These are phyloP conservation scores for Beroe ovata DNA, from an alignment of 37 sponge, comb jelly and placozoan genomes.

Conservation along the genomic window DNA sequence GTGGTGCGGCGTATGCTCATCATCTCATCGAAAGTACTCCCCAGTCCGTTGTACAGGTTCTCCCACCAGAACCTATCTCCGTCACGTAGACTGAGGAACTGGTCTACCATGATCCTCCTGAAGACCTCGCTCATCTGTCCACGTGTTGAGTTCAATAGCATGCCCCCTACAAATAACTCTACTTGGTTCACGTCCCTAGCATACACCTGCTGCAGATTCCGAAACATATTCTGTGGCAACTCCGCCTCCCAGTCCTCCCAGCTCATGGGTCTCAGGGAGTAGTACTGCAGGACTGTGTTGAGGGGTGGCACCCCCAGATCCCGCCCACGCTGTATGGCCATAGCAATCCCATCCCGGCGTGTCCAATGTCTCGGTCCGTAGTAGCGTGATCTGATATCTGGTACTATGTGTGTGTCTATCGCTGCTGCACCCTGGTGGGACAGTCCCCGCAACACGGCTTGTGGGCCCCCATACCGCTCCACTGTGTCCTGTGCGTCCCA, in stretches of 20 bases:
- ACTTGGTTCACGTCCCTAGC: neutral
- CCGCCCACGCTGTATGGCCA: constrained; percentile 89
- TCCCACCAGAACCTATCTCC: constrained; percentile 94
- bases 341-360: constrained; percentile 93
- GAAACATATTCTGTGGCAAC: neutral
- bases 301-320: constrained; percentile 94
- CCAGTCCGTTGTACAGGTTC: constrained; percentile 72
- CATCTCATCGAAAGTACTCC: constrained; percentile 77
- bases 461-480: constrained; percentile 64
- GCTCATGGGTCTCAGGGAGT: constrained; percentile 69
- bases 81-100: constrained; percentile 88
- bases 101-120: constrained; percentile 82
- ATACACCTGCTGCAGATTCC: neutral
- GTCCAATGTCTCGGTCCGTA: constrained; percentile 88
- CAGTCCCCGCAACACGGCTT: constrained; percentile 83
- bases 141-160: neutral
- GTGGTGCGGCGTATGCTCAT: constrained; percentile 70
- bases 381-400: constrained; percentile 82
- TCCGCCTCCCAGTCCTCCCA: constrained; percentile 7
- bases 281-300: constrained; percentile 83
- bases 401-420: constrained; percentile 89
- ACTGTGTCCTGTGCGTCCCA: constrained; percentile 79
- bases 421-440: constrained; percentile 78
- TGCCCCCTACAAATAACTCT: constrained; percentile 40
- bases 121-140: constrained; percentile 73